A percentile compares a stretch with the other conserved stretches of the same genome.
Conservation (phyloP, 2,113 vertebrate species). For the Heliornis fulica region DNA sequence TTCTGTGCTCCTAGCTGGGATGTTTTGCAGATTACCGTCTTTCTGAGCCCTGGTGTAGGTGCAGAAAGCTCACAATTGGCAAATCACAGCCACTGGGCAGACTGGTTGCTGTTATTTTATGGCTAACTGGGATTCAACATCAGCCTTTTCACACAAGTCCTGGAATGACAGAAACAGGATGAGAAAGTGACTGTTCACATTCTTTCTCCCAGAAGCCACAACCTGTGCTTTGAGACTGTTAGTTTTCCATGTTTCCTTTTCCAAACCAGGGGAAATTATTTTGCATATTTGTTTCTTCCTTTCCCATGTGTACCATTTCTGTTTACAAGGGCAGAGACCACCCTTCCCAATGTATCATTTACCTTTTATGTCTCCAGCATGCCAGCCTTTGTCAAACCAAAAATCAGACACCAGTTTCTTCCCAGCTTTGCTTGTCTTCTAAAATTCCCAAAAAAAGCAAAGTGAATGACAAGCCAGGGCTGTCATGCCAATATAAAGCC, state of each 20-base stretch:
- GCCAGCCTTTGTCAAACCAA: not conserved
- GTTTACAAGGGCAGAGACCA: not conserved
- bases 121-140: not conserved
- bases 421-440: not conserved
- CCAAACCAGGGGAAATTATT: not conserved
- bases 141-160: not conserved
- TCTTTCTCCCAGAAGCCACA: not conserved
- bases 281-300: not conserved
- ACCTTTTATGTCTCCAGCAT: not conserved
- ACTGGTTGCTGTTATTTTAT: slow-evolving; percentile 1
- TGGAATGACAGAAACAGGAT: not conserved
- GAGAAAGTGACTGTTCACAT: not conserved
- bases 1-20: not conserved
- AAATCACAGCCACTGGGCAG: not conserved
- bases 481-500: not conserved
- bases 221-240: not conserved
- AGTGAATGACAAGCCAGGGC: not conserved
- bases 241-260: not conserved
- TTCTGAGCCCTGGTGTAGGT: not conserved
- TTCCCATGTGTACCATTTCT: not conserved
- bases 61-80: slow-evolving; percentile 24
- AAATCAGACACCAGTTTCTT: not conserved
- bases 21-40: slow-evolving; percentile 1
- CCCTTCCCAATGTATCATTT: not conserved
- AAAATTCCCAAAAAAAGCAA: not conserved